phyloP scores from a whole-genome alignment of 2,797 vertebrate species.

The Anguilla pacifica region DNA sequence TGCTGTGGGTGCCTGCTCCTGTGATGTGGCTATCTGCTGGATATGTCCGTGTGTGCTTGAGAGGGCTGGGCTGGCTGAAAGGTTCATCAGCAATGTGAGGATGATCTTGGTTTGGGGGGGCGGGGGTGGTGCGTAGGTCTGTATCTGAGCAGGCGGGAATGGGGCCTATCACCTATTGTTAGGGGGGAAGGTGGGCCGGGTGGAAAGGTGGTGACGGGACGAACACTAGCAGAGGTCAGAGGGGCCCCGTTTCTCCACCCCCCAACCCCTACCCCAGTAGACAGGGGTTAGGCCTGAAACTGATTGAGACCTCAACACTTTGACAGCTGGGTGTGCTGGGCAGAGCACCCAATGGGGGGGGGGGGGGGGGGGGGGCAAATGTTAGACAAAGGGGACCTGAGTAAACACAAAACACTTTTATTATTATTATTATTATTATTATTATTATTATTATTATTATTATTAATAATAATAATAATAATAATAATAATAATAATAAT shows the following conservation, averaged over 20 bases:
- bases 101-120: background rate
- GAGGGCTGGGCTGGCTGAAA: background rate
- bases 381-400: no score
- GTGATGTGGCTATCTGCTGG: conserved; percentile 58
- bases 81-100: conserved; percentile 28
- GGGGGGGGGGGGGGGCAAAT: conserved; percentile 54
- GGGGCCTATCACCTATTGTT: conserved; percentile 78
- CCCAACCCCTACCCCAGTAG: conserved; percentile 83
- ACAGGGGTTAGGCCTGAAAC: conserved; percentile 79
- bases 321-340: conserved; percentile 74
- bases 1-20: no score
- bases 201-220: conserved; percentile 61
- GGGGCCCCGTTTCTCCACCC: conserved; percentile 68
- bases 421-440: no score
- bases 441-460: no score
- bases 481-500: no score
- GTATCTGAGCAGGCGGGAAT: conserved; percentile 75
- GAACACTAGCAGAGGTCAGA: conserved; percentile 79
- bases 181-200: conserved; percentile 48
- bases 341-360: conserved; percentile 48
- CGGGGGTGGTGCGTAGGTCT: conserved; percentile 54
- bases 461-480: no score
- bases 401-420: no score
- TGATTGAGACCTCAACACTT: conserved; percentile 93
- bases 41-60: conserved; percentile 26